These are phyloP conservation scores for Piaya cayana DNA, from an alignment of 2,113 vertebrate genomes.

Conservation along the genomic window DNA sequence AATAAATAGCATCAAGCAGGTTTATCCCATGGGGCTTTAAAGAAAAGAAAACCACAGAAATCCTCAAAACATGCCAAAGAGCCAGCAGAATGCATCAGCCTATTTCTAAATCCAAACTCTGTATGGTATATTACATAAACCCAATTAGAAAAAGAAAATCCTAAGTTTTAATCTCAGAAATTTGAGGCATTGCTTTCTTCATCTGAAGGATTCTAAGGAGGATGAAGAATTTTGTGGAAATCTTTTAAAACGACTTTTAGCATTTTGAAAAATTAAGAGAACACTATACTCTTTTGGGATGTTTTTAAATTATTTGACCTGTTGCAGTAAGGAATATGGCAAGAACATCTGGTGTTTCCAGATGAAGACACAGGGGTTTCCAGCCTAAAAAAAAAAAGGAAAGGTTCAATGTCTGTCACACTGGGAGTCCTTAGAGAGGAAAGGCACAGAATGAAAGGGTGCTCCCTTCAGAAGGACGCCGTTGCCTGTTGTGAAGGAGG, in stretches of 20 bases:
- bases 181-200: background rate
- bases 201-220: background rate
- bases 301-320: background rate
- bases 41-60: background rate
- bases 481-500: background rate
- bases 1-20: background rate
- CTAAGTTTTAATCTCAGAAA: background rate
- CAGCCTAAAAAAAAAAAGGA: background rate
- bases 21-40: background rate
- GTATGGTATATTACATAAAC: background rate
- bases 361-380: constrained; percentile 2
- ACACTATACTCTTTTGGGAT: background rate
- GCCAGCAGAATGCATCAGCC: background rate
- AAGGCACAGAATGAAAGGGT: constrained; percentile 10
- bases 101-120: background rate
- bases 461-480: background rate
- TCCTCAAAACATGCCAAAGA: background rate
- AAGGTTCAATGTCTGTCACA: background rate
- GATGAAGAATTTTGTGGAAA: background rate
- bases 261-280: background rate
- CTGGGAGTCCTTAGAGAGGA: background rate
- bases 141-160: background rate
- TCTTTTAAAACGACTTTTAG: background rate
- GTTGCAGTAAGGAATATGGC: background rate
- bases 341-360: constrained; percentile 25